Evolutionary conservation across 2,113 vertebrate species (phyloP).

Genomic region (Xerus inauris): DNA sequence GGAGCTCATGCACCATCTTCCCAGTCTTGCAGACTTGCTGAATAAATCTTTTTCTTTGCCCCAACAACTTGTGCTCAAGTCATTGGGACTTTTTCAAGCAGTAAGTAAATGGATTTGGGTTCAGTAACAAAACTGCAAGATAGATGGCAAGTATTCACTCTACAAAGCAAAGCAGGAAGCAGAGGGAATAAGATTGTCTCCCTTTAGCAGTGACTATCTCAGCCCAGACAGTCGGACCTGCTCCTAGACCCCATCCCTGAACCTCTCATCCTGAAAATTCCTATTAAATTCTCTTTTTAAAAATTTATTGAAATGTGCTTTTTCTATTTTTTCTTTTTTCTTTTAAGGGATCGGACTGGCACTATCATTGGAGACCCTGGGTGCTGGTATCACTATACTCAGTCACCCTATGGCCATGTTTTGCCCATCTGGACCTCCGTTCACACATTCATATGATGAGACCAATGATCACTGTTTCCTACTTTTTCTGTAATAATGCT

Average conservation of each 20-base stretch:
- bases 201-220: neutral
- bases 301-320: neutral
- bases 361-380: neutral
- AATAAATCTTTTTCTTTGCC: neutral
- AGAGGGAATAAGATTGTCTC: neutral
- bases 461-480: neutral
- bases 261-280: neutral
- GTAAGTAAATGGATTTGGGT: neutral
- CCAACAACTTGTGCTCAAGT: neutral
- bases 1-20: neutral
- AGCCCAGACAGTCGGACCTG: rapidly evolving
- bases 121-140: neutral
- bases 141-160: neutral
- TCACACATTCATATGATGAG: neutral
- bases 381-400: neutral
- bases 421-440: no score
- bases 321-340: neutral
- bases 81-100: neutral
- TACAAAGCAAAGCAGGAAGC: neutral
- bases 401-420: neutral
- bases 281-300: neutral
- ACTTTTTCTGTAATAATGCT: neutral
- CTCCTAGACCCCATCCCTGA: neutral
- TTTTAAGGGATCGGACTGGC: neutral
- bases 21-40: neutral